Base-by-base conservation (phyloP, 2,113 vertebrate genomes). In the Nothocercus nigrocapillus region DNA sequence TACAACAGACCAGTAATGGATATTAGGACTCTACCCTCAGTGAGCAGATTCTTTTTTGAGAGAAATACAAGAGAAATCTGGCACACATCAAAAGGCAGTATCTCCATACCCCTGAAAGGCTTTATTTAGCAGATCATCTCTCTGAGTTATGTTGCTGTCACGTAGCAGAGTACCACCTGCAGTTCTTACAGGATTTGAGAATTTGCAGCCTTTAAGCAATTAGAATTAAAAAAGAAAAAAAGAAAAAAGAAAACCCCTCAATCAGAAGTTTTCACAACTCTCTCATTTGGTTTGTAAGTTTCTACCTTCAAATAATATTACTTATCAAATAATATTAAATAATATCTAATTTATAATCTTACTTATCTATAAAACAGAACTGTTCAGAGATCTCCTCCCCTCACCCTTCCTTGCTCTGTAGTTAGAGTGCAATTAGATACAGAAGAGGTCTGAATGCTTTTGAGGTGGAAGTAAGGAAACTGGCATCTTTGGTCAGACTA, bases 211-310 rank as follows among this genome's bases (percentile, higher is more conserved):
- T 69, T 88, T 53, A 94, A 83, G 89, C 38, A 38, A 79, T 78
- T 79, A 81, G 25, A 81, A 61, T 73, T 81, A 20, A 51, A 73
- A 47, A 47, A 44, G 18, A 70, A 83, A 92, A 74, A 85, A 92
- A 74, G 85, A 67, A 85, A 40, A 90, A 36, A 85, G 66, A 59
- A 40, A 82, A 47, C 51, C 30, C 21, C 85, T 87, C 83, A 87
- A 38, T 80, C 70, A 90, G 42, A 93, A 80, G 18, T 58, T 90
- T 96, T 94, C 77, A 66, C 61, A 76, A 90, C 42, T 88, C 13
- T 13, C 63, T 88, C 34, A 83, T 79, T 69, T 85, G 30, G 14
- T 76, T 70, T 83, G 66, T 44, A 88, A 63, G 85, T 88, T 90
- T 90, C 45, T 86, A 88, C 82, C 81, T 44, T 90, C 56, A 91